Base-by-base conservation (phyloP, 2,888 invertebrate genomes). In the Troilus luridus region DNA sequence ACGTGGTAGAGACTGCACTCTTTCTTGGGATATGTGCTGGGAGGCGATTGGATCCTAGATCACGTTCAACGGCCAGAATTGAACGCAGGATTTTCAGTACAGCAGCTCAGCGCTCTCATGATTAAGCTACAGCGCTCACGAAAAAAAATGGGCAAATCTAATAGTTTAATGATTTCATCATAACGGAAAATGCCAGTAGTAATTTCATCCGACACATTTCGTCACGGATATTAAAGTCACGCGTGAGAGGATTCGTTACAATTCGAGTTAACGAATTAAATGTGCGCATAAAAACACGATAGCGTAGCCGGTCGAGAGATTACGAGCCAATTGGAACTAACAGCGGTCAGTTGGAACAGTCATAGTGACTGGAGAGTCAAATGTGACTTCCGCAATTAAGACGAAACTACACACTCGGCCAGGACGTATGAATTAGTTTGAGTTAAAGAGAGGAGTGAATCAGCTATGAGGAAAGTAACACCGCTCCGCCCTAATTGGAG, bases 361-460 rank as follows among this genome's bases (percentile, higher is more conserved):
- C 67, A 27, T 24, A 14, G n/a, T 9, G 14, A 11, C 24, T 67
- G 19, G 41, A 41, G 2, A 41, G 41, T 41, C 41, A 41, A 67
- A 67, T 67, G 67, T 77, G 17, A 41, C 72, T 77, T 77, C 72
- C 72, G 27, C 72, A 77, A 77, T 77, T 77, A 77, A 41, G 17
- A 17, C 14, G 72, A 77, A 24, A 12, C 27, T 14, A 77, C 9
- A 77, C 41, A 41, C 41, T 41, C 41, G 41, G 41, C 27, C 72
- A 77, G 72, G 72, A 77, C 72, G 72, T 77, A 27, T 7, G 72
- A 77, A 77, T 77, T 77, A 41, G 72, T 8, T 8, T 17, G 27
- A 77, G 27, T 72, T 41, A 41, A 41, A 5, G 12, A 24, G 72
- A 27, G 27, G 41, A 41, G 27, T 27, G 27, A 77, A 77, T 77